Evolutionary conservation across 2,888 invertebrate species (phyloP).

Genomic region (Sminthurinus aureus): DNA sequence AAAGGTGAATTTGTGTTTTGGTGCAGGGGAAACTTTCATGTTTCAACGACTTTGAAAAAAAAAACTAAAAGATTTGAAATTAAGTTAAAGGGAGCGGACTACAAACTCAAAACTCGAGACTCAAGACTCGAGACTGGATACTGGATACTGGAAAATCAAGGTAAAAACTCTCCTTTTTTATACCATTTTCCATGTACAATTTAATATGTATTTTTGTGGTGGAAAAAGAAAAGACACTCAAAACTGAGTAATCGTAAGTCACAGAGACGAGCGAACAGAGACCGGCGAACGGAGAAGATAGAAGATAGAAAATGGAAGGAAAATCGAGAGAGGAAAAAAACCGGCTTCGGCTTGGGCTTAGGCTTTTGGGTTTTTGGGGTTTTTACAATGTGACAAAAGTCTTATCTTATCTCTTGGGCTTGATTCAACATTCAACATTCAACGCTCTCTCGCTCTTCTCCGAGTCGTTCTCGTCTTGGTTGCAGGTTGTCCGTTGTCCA

Average conservation of each 20-base stretch:
- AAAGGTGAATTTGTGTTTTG: too few relatives aligned
- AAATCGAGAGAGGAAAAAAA: neutral
- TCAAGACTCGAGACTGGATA: too few relatives aligned
- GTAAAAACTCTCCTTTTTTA: too few relatives aligned
- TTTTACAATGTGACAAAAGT: neutral
- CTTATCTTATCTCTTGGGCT: neutral
- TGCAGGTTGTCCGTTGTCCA: too few relatives aligned
- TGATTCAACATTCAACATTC: neutral
- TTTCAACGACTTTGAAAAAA: too few relatives aligned
- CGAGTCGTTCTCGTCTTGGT: neutral
- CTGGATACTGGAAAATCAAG: too few relatives aligned
- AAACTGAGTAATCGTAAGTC: neutral
- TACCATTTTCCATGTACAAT: too few relatives aligned
- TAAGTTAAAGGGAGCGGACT: neutral
- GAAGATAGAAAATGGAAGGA: neutral
- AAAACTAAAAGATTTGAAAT: neutral
- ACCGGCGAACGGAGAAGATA: neutral
- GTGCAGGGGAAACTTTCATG: too few relatives aligned
- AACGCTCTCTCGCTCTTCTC: neutral
- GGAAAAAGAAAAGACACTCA: neutral
- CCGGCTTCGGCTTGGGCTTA: neutral
- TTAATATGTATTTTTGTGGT: neutral
- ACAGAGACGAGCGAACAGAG: neutral
- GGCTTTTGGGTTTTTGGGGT: too few relatives aligned
- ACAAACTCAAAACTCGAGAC: too few relatives aligned